Evolutionary conservation across 2,113 vertebrate genomes (phyloP).

Genomic region (Symphodus melops): DNA sequence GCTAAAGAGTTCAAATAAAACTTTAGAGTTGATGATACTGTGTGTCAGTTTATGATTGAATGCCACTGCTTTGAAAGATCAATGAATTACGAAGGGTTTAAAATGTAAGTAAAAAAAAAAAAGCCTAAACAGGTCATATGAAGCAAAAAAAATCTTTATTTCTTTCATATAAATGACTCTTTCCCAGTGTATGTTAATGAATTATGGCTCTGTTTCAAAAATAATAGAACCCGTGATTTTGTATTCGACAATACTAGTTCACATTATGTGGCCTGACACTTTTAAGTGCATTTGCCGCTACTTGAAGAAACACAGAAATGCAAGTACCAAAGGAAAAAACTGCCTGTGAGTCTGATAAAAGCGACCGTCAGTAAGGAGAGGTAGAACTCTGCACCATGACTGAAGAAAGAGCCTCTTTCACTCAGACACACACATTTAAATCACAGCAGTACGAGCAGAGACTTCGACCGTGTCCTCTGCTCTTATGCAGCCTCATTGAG

Average conservation of each 20-base stretch:
- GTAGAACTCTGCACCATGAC: neutral
- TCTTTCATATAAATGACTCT: constrained; percentile 3
- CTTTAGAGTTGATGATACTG: too few relatives aligned
- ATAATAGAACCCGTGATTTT: neutral
- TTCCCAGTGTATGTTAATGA: neutral
- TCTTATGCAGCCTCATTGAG: constrained; percentile 76
- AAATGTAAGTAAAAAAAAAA: neutral
- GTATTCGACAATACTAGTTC: constrained; percentile 16
- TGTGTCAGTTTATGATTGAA: too few relatives aligned
- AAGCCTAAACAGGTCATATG: constrained; percentile 3
- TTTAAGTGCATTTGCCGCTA: neutral
- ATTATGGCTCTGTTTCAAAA: neutral
- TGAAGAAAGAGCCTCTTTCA: constrained; percentile 31
- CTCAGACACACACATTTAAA: constrained; percentile 17
- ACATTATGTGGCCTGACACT: constrained; percentile 37
- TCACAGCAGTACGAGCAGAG: constrained; percentile 44
- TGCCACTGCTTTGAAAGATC: too few relatives aligned
- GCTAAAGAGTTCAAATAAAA: too few relatives aligned
- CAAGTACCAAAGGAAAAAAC: neutral
- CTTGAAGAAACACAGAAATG: neutral
- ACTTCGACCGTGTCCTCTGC: neutral
- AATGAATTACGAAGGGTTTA: neutral
- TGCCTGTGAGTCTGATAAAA: neutral
- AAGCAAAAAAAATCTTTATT: constrained; percentile 28
- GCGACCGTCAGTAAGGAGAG: neutral